phyloP scores from a whole-genome alignment of 2,888 invertebrate species.

The Agonopterix alstromeriana region DNA sequence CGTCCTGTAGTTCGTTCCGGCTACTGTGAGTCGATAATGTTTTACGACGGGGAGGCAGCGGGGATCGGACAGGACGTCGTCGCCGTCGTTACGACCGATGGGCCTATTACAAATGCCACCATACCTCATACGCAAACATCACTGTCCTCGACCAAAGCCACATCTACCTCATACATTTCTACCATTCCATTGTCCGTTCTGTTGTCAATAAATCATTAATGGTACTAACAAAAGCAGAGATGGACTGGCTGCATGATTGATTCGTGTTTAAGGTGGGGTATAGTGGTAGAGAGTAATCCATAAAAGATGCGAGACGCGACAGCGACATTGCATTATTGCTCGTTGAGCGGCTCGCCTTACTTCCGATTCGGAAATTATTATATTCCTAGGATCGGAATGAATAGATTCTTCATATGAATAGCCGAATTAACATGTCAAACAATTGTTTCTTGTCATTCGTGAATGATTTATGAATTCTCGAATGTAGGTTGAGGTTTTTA shows the following conservation, averaged over 20 bases:
- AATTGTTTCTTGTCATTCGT: conserved; percentile 47
- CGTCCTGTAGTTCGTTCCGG: conserved; percentile 77
- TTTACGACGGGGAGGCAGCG: conserved; percentile 66
- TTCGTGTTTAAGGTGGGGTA: not conserved
- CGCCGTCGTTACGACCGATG: conserved; percentile 72
- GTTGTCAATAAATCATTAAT: conserved; percentile 30
- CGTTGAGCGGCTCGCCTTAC: conserved; percentile 67
- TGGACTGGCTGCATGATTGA: conserved; percentile 30
- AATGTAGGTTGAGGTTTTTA: conserved; percentile 41
- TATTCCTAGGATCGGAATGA: conserved; percentile 59
- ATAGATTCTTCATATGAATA: conserved; percentile 41
- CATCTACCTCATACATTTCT: conserved; percentile 40
- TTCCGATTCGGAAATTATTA: conserved; percentile 75
- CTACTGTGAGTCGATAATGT: conserved; percentile 76
- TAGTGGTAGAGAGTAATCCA: conserved; percentile 43
- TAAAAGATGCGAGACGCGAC: conserved; percentile 71
- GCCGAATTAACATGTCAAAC: conserved; percentile 50
- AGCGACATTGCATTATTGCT: conserved; percentile 69
- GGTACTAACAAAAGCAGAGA: conserved; percentile 39
- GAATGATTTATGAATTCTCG: conserved; percentile 45
- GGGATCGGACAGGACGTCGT: conserved; percentile 71
- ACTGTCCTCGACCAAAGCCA: conserved; percentile 38
- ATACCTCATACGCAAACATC: conserved; percentile 58
- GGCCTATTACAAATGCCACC: conserved; percentile 72
- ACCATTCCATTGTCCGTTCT: conserved; percentile 51